These are phyloP conservation scores for Ellobius talpinus DNA, from an alignment of 2,113 vertebrate species.

Conservation along the genomic window DNA sequence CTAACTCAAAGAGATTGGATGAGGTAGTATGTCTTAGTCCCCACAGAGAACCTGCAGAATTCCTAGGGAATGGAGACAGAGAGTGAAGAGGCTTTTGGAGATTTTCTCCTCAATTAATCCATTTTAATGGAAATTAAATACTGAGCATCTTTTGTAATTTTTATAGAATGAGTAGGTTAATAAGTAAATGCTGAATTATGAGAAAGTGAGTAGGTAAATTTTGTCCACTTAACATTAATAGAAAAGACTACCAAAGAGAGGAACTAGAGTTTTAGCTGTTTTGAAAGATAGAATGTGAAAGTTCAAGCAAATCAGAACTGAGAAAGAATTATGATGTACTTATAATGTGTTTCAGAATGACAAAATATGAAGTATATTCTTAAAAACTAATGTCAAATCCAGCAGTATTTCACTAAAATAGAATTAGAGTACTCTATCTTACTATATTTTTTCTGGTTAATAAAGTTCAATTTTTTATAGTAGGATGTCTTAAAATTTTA, in stretches of 20 bases:
- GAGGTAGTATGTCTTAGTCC: background rate
- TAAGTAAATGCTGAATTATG: background rate
- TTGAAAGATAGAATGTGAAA: slow-evolving; percentile 25
- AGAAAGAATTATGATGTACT: background rate
- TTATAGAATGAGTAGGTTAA: background rate
- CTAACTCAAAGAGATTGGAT: background rate
- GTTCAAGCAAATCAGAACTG: background rate
- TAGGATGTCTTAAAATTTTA: background rate
- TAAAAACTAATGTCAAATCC: background rate
- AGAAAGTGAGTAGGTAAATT: background rate
- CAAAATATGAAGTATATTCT: background rate
- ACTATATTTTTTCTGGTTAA: background rate
- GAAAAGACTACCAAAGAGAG: background rate
- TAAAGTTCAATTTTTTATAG: background rate
- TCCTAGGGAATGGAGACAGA: background rate
- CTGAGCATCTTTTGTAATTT: background rate
- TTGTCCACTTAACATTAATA: background rate
- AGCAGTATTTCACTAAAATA: background rate
- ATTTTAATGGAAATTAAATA: background rate
- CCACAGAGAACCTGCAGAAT: background rate
- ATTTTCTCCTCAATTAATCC: background rate
- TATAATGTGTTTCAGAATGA: background rate
- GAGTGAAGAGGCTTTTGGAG: background rate
- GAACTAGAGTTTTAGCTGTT: background rate
- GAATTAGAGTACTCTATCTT: background rate